Evolutionary conservation across 2,113 vertebrate genomes (phyloP).

Genomic region (Camelus bactrianus): DNA sequence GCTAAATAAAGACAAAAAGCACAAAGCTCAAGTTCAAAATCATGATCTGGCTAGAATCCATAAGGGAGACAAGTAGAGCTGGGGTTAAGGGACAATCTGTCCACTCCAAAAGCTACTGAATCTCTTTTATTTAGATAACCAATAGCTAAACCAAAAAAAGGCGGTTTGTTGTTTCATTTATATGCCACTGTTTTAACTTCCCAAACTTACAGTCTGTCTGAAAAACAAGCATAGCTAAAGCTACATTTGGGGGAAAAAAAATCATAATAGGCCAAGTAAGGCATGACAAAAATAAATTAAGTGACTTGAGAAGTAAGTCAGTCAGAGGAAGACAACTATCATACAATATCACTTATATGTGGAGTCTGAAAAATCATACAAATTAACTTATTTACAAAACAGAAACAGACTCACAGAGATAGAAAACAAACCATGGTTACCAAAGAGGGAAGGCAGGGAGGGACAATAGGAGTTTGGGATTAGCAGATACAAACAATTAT

Average conservation of each 20-base stretch:
- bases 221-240: neutral
- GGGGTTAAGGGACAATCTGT: no score
- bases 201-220: neutral
- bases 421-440: no score
- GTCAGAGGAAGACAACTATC: no score
- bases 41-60: neutral
- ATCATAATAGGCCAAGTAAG: neutral
- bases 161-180: conserved; percentile 3
- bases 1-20: neutral
- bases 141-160: neutral
- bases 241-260: neutral
- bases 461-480: no score
- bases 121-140: neutral
- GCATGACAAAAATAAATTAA: neutral
- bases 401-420: no score
- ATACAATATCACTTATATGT: no score
- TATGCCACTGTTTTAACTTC: neutral
- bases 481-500: no score
- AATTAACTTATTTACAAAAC: no score
- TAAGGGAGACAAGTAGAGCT: neutral
- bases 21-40: neutral
- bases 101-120: neutral
- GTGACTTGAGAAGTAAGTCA: neutral
- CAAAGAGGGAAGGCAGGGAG: no score
- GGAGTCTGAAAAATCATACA: no score